Conservation (phyloP, 1,140 invertebrate species). For the Varroa destructor region DNA sequence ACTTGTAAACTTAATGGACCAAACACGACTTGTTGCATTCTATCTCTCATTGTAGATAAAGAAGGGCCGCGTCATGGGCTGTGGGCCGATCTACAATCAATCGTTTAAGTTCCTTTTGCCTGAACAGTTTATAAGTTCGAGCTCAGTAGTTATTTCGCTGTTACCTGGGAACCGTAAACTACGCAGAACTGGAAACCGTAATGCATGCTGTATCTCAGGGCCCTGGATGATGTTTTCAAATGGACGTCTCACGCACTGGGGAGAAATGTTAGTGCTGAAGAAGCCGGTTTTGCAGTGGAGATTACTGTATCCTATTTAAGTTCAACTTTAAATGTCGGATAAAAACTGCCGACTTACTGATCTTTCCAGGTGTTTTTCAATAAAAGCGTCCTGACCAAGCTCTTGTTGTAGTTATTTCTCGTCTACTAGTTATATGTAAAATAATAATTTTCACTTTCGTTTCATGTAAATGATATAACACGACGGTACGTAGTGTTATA, state of each 20-base stretch:
- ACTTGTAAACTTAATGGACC: no score
- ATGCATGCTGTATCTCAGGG: not conserved
- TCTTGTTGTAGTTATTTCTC: no score
- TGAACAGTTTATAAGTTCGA: conserved; percentile 1
- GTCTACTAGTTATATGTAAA: no score
- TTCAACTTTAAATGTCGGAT: no score
- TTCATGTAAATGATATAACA: no score
- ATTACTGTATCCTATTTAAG: not conserved
- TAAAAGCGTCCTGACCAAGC: no score
- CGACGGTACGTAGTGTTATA: no score
- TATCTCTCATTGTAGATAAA: not conserved
- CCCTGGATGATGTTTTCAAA: conserved; percentile 1
- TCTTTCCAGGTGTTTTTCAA: no score
- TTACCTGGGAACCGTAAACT: no score
- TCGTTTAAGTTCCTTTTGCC: conserved; percentile 17
- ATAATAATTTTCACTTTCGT: no score
- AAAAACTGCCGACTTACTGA: no score
- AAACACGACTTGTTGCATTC: no score
- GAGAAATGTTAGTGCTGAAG: conserved; percentile 25
- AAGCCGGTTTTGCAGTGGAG: conserved; percentile 7
- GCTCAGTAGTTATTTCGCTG: not conserved
- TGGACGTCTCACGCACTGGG: conserved; percentile 18
- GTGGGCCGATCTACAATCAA: conserved; percentile 13
- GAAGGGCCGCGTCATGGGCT: conserved; percentile 10
- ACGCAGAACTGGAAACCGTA: not conserved